Base-by-base conservation (phyloP, 2,113 vertebrate species). In the Tragelaphus imberbis region DNA sequence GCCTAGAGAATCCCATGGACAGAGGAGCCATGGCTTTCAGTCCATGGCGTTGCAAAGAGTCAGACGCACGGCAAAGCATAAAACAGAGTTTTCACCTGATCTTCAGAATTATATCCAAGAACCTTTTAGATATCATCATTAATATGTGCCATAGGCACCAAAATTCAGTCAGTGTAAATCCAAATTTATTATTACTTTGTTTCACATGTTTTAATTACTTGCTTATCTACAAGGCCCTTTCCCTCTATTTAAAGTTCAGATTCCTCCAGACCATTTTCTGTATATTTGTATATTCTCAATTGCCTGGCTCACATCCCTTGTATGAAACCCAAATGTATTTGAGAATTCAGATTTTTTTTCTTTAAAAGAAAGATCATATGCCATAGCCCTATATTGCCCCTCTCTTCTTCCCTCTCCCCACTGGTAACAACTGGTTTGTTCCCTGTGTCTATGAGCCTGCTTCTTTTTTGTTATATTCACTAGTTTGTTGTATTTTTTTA, bases 31-130 rank as follows among this genome's bases (percentile, higher is more conserved):
- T 44, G 36, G 36, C 36, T 44, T 75, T 44, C 21, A 75, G 21
- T 75, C 6, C 36, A 75, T 77, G 23, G 36, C 1, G 0, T 44
- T 44, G 36, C 71, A 77, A 44, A 75, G 12, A 75, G 36, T 75
- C 68, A 44, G 71, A 44, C 23, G 27, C 12, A 14, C 0, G 5
- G 40, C n/a, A 71, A 23, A 40, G 68, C 5, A 0, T 40, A 40
- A 71, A 71, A 80, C 27, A 30, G 75, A 1, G 28, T 23, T 19
- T 90, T 94, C 21, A 77, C 7, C 36, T 19, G 44, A 91, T 33
- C 36, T 56, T 10, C 63, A 84, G 17, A 82, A 36, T 7, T 23
- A 17, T 65, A 6, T 63, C 36, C 6, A 40, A 8, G 61, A 47
- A 33, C 44, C 21, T 89, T 88, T 92, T 59, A 16, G 53, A 47